phyloP scores from a whole-genome alignment of 2,888 invertebrate genomes.

The Dryobotodes eremita region DNA sequence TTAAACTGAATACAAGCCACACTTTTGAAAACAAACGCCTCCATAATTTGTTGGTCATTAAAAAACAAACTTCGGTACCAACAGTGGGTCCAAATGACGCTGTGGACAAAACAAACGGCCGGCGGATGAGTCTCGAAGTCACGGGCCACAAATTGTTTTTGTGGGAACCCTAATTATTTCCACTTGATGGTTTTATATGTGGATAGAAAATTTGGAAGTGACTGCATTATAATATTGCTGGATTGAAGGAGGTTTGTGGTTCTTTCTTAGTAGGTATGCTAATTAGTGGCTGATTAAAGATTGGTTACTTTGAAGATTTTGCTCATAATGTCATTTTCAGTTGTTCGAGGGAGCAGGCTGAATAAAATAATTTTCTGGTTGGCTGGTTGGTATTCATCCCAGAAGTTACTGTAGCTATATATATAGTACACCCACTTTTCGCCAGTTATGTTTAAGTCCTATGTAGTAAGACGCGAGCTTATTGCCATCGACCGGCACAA shows the following conservation, averaged over 20 bases:
- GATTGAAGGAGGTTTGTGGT: not conserved
- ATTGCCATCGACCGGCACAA: too few relatives aligned
- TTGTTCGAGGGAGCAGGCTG: not conserved
- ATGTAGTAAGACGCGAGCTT: too few relatives aligned
- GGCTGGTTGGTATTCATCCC: not conserved
- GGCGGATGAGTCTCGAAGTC: slow-evolving; percentile 73
- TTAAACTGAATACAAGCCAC: slow-evolving; percentile 7
- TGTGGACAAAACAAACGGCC: slow-evolving; percentile 53
- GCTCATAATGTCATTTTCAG: not conserved
- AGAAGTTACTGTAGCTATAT: too few relatives aligned
- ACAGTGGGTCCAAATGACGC: slow-evolving; percentile 39
- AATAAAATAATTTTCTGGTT: not conserved
- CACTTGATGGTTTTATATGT: slow-evolving; percentile 83
- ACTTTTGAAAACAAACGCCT: slow-evolving; percentile 40
- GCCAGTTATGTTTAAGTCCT: too few relatives aligned
- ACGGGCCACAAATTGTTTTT: slow-evolving; percentile 89
- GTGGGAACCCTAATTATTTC: slow-evolving; percentile 87
- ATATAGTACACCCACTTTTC: too few relatives aligned
- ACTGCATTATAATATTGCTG: slow-evolving; percentile 7
- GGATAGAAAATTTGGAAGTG: slow-evolving; percentile 70
- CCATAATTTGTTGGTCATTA: slow-evolving; percentile 58
- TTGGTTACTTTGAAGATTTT: not conserved
- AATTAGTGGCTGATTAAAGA: not conserved
- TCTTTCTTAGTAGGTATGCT: not conserved
- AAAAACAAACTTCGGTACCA: slow-evolving; percentile 53